phyloP scores from a whole-genome alignment of 2,888 invertebrate species.

The Disparrhopalites patrizii region DNA sequence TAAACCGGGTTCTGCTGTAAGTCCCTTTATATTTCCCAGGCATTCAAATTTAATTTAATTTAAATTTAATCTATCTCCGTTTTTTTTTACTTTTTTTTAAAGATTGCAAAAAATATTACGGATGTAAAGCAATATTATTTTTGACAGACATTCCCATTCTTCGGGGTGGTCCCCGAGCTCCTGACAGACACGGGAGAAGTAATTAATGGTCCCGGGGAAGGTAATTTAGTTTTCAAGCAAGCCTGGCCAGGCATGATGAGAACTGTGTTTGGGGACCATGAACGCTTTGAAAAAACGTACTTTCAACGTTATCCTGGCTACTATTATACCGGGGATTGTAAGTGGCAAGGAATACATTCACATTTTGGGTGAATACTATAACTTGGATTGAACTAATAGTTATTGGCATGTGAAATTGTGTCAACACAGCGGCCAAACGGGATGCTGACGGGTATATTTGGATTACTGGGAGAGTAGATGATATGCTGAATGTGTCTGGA shows the following conservation, averaged over 20 bases:
- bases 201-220: conserved; percentile 84
- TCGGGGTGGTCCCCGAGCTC: conserved; percentile 85
- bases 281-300: conserved; percentile 84
- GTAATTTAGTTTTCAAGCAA: conserved; percentile 85
- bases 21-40: too few relatives aligned
- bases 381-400: too few relatives aligned
- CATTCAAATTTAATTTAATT: too few relatives aligned
- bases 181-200: conserved; percentile 82
- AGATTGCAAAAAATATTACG: too few relatives aligned
- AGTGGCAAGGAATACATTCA: conserved; percentile 46
- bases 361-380: background rate
- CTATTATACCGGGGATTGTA: conserved; percentile 97
- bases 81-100: too few relatives aligned
- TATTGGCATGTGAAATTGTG: too few relatives aligned
- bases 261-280: conserved; percentile 85
- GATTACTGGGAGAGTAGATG: conserved; percentile 96
- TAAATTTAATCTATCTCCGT: too few relatives aligned
- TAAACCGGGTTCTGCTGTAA: conserved; percentile 97
- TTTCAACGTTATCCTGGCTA: conserved; percentile 94
- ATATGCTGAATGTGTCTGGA: conserved; percentile 98
- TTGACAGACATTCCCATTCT: conserved; percentile 87
- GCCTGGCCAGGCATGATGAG: conserved; percentile 99
- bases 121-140: too few relatives aligned
- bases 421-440: conserved; percentile 71
- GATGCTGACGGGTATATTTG: conserved; percentile 93